phyloP scores from a whole-genome alignment of 2,113 vertebrate species.

The Synchiropus splendidus region DNA sequence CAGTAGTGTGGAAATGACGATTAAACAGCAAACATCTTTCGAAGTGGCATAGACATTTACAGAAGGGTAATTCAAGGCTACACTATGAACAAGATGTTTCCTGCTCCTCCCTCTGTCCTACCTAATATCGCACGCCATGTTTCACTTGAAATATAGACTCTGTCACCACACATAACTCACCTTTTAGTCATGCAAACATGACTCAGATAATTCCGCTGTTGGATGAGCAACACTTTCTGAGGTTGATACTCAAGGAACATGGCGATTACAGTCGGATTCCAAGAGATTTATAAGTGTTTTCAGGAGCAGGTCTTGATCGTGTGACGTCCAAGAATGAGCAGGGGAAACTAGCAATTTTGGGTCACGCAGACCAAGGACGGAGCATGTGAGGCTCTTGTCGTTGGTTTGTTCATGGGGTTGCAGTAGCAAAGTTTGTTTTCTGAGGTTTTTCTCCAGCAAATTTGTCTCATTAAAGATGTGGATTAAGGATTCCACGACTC shows the following conservation, averaged over 20 bases:
- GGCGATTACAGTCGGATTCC: slow-evolving; percentile 7
- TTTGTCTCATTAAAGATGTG: too few species aligned
- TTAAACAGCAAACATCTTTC: too few species aligned
- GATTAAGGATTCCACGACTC: too few species aligned
- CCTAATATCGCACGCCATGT: too few species aligned
- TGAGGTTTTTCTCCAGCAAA: too few species aligned
- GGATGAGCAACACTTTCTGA: slow-evolving; percentile 7
- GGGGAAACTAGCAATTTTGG: slow-evolving; percentile 33
- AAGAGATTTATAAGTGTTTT: slow-evolving; percentile 10
- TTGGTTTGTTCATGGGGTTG: background rate
- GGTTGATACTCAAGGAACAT: background rate
- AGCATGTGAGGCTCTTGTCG: slow-evolving; percentile 10
- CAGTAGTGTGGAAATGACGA: too few species aligned
- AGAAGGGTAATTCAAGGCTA: too few species aligned
- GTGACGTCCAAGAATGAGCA: slow-evolving; percentile 7
- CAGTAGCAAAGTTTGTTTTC: too few species aligned
- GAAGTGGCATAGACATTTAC: too few species aligned
- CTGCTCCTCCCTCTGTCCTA: too few species aligned
- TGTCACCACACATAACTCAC: slow-evolving; percentile 4
- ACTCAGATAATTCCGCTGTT: slow-evolving; percentile 19
- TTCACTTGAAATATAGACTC: too few species aligned
- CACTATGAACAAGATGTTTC: too few species aligned
- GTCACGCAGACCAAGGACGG: slow-evolving; percentile 12
- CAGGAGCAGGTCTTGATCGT: slow-evolving; percentile 19
- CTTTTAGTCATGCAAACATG: slow-evolving; percentile 9